Base-by-base conservation (phyloP, 1,140 invertebrate species). In the Euwallacea similis region DNA sequence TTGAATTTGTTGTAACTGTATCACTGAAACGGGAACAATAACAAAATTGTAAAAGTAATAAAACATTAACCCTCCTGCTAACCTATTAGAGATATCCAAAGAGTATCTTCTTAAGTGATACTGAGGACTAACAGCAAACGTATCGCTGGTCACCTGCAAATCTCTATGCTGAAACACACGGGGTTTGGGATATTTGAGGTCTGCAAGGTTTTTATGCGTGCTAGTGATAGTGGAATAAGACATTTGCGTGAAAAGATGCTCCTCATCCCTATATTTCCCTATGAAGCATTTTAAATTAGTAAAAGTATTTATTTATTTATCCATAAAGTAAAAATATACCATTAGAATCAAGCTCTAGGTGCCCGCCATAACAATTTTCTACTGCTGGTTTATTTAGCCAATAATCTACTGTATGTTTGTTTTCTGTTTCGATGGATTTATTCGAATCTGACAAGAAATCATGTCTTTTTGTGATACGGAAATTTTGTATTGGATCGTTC, bases 241-340 rank as follows among this genome's bases (percentile, higher is more conserved):
- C 46, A 41, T 44, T 56, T 62, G 71, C 15, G 56, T n/a, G 16
- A 75, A 75, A 33, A 71, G 42, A 54, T 75, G 63, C 56, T 67
- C 65, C 61, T 75, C 74, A 56, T 74, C 72, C 16, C 56, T 75
- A 47, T 75, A 74, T 62, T 69, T 50, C 9, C 74, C 72, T 55
- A 43, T 59, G 1, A 4, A 2, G 4, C 21, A 33, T 4, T 33
- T 33, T 33, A 33, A 33, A 33, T 33, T 33, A 33, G 21, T 33
- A 33, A 33, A 33, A 33, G 21, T 33, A 33, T 33, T 33, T 33
- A 33, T 33, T 33, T 33, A 33, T 33, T 33, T 33, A 33, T 33
- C 21, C 21, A 33, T 1, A 33, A 33, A 33, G 21, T 33, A 1
- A 33, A 2, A 2, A 2, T 33, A 33, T 33, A 33, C 21, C 21